Conservation (phyloP, 2,113 vertebrate species). For the Pangasianodon hypophthalmus region DNA sequence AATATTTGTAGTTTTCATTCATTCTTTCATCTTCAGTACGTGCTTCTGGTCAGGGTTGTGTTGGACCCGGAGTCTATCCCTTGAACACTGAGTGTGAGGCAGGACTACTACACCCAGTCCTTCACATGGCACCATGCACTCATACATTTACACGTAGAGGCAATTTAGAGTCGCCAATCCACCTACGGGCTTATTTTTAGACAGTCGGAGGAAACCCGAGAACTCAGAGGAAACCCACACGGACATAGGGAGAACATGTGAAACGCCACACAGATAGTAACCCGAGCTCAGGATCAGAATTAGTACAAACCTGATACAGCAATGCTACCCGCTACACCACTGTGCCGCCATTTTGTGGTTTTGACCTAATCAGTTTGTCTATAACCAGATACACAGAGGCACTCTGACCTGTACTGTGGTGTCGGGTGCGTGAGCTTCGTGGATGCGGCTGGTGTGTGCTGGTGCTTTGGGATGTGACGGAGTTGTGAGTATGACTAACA, state of each 20-base stretch:
- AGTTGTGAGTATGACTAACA: constrained; percentile 71
- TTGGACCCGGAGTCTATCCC: neutral
- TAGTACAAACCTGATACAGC: neutral
- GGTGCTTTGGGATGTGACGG: constrained; percentile 81
- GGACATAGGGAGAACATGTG: neutral
- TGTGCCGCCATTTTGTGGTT: neutral
- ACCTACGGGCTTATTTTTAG: neutral
- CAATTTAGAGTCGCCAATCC: neutral
- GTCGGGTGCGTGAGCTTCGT: constrained; percentile 74
- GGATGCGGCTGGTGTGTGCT: constrained; percentile 78
- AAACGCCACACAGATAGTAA: neutral
- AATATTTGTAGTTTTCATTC: neutral
- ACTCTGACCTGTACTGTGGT: constrained; percentile 72
- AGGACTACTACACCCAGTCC: neutral
- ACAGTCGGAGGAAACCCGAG: neutral
- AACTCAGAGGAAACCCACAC: neutral
- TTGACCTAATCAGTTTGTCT: neutral
- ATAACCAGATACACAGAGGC: neutral
- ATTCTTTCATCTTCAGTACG: neutral
- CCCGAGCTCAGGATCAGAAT: neutral
- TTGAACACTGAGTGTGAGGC: neutral
- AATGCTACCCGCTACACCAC: neutral
- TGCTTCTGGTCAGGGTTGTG: neutral
- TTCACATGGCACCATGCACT: neutral
- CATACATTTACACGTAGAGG: neutral